These are phyloP conservation scores for Lysandra bellargus DNA, from an alignment of 2,888 invertebrate species.

Conservation along the genomic window DNA sequence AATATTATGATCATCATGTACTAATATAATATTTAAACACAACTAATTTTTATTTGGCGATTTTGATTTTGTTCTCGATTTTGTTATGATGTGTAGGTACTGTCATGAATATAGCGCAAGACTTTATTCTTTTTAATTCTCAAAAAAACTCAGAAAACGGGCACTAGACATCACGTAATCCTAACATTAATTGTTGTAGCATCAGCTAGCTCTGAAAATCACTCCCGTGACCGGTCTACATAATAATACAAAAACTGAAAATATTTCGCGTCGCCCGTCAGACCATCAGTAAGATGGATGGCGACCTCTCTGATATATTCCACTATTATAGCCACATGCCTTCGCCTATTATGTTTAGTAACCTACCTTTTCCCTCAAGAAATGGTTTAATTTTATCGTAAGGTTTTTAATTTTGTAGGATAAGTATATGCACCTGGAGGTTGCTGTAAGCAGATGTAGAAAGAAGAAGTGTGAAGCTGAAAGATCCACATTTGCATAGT, in stretches of 20 bases:
- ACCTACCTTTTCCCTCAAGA: conserved; percentile 31
- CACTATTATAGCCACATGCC: conserved; percentile 36
- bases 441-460: too few relatives aligned
- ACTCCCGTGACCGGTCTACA: conserved; percentile 39
- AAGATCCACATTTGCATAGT: too few relatives aligned
- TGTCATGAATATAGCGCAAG: background rate
- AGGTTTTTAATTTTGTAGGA: background rate
- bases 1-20: too few relatives aligned
- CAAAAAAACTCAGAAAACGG: background rate
- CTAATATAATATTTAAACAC: too few relatives aligned
- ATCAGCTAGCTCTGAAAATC: conserved; percentile 5
- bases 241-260: conserved; percentile 52
- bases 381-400: conserved; percentile 14
- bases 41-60: background rate
- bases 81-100: background rate
- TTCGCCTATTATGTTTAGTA: conserved; percentile 35
- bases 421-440: background rate
- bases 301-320: conserved; percentile 57
- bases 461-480: too few relatives aligned
- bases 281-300: conserved; percentile 55
- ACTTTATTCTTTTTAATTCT: background rate
- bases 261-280: conserved; percentile 48
- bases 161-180: background rate
- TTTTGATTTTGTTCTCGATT: background rate
- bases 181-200: background rate